Evolutionary conservation across 2,797 vertebrate genomes (phyloP).

Genomic region (Paratrypauchen microcephalus): DNA sequence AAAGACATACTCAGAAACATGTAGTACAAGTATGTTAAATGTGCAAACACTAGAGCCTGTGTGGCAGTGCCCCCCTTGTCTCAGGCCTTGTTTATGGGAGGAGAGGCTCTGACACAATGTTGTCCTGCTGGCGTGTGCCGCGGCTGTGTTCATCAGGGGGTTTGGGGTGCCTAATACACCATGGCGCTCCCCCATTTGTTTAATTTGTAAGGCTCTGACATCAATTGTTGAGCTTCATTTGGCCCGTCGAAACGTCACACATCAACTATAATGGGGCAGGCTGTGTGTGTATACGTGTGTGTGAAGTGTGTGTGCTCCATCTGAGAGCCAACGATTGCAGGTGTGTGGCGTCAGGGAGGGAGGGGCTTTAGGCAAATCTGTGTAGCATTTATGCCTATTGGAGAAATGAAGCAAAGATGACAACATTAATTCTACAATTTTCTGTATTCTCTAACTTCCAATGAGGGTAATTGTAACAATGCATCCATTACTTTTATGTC

Average conservation of each 20-base stretch:
- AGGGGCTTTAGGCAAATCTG: neutral
- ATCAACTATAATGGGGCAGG: conserved; percentile 80
- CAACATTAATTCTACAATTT: neutral
- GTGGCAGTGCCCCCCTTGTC: conserved; percentile 23
- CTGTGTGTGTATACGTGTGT: conserved; percentile 44
- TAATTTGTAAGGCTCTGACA: conserved; percentile 86
- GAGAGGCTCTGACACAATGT: conserved; percentile 62
- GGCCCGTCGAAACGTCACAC: conserved; percentile 80
- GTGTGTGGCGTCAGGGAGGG: conserved; percentile 21
- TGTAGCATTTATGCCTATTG: conserved; percentile 7
- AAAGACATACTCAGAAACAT: too few relatives aligned
- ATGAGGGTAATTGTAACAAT: neutral
- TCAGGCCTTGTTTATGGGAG: conserved; percentile 52
- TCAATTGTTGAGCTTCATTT: conserved; percentile 86
- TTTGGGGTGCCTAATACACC: conserved; percentile 82
- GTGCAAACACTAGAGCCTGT: neutral
- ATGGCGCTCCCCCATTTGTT: conserved; percentile 82
- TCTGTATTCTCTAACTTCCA: neutral
- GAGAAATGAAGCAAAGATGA: conserved; percentile 5
- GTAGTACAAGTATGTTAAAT: too few relatives aligned
- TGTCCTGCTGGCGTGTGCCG: conserved; percentile 76
- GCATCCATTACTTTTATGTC: neutral
- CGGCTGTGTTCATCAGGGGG: conserved; percentile 74
- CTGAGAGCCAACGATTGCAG: conserved; percentile 13
- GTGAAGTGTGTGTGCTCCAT: conserved; percentile 7